Evolutionary conservation across 2,888 invertebrate species (phyloP), one percentile per base, ranked within the genome.

Genomic region (Agonopterix subpropinquella): DNA sequence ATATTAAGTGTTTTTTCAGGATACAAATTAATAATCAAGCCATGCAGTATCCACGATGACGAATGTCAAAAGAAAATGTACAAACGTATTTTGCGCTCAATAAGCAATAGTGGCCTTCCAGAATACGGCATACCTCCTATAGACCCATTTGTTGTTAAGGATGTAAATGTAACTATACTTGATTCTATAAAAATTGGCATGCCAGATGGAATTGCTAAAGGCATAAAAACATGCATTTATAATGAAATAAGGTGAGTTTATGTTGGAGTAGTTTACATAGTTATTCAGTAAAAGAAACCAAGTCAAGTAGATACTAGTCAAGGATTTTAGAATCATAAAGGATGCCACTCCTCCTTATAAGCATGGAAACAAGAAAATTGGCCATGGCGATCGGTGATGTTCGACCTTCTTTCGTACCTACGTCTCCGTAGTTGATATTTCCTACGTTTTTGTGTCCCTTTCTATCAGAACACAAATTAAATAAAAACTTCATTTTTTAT

Each of bases 161-260:
- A 75, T 50, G 52, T 73, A 0, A 50, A 59, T 0, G 58, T 76
- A 2, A 55, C 48, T 4, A 18, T 76, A 1, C 47, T 66, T 2
- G 52, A 67, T 28, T 11, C 67, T 8, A 5, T 71, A 0, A 58
- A 69, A 9, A 43, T 77, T 0, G 70, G 65, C 0, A 11, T 78
- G 13, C 47, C 62, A 1, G 69, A 77, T 8, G 77, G 71, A n/a
- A 48, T 59, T 1, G 67, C 53, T 1, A 72, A 62, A 41, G 79
- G 79, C 2, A 49, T 73, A 3, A 70, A 64, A 36, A 60, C 65
- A 11, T 78, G 77, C 45, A 44, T 59, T 0, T 60, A 77, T 45
- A 51, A 71, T 45, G 62, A 58, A 36, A 67, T 65, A 51, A 50
- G 50, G 77, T 74, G 51, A 62, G 55, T 47, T 39, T 1, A 28